Evolutionary conservation across 1,140 invertebrate genomes (phyloP).

Genomic region (Varroa destructor): DNA sequence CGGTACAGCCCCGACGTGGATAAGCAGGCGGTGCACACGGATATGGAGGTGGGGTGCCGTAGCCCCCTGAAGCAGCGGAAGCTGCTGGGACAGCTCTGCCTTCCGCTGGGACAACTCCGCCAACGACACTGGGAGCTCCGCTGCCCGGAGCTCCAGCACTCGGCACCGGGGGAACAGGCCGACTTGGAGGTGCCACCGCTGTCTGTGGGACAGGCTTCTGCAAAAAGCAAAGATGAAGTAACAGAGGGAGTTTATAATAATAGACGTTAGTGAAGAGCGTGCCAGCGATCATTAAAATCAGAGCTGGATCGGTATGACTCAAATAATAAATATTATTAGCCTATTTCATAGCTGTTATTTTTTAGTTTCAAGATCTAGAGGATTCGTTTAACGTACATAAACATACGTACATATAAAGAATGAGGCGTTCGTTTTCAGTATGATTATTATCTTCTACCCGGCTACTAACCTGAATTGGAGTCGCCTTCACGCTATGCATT

Average conservation of each 20-base stretch:
- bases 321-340: too few relatives aligned
- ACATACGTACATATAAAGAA: too few relatives aligned
- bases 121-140: slow-evolving; percentile 12
- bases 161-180: slow-evolving; percentile 37
- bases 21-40: slow-evolving; percentile 30
- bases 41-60: slow-evolving; percentile 34
- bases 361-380: too few relatives aligned
- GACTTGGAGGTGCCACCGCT: slow-evolving; percentile 70
- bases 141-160: background rate
- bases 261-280: background rate
- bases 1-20: slow-evolving; percentile 30
- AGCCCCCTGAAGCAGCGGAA: slow-evolving; percentile 17
- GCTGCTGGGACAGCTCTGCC: slow-evolving; percentile 20
- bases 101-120: slow-evolving; percentile 25
- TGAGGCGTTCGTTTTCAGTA: too few relatives aligned
- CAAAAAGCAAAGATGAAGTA: background rate
- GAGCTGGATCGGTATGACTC: background rate
- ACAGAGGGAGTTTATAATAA: background rate
- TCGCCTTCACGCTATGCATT: slow-evolving; percentile 89
- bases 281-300: background rate
- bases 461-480: slow-evolving; percentile 46
- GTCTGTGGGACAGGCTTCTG: slow-evolving; percentile 81
- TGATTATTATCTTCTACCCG: background rate
- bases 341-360: too few relatives aligned
- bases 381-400: too few relatives aligned